These are phyloP conservation scores for Jaculus jaculus DNA, from an alignment of 2,113 vertebrate genomes.

Conservation along the genomic window DNA sequence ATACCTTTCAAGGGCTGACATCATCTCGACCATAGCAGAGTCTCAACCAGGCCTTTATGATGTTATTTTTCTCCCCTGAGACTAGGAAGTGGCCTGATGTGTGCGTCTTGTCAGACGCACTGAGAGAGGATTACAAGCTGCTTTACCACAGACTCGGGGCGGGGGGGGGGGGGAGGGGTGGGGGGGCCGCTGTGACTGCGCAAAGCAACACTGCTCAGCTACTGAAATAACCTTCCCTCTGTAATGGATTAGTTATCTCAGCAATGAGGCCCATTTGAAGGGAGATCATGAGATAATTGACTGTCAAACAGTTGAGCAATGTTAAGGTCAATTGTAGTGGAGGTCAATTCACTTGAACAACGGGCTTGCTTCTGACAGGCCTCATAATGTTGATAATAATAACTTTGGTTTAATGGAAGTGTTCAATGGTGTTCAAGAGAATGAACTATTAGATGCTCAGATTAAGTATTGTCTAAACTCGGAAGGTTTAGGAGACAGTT, in stretches of 20 bases:
- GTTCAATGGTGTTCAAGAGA: slow-evolving; percentile 76
- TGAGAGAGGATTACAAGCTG: slow-evolving; percentile 36
- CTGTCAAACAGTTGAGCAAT: slow-evolving; percentile 85
- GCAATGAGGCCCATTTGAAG: slow-evolving; percentile 81
- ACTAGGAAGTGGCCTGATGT: not conserved
- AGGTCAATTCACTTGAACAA: slow-evolving; percentile 85
- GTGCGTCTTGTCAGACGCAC: slow-evolving; percentile 54
- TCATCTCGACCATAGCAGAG: slow-evolving; percentile 7
- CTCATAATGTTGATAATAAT: slow-evolving; percentile 83
- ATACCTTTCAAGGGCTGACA: slow-evolving; percentile 39
- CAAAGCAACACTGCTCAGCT: slow-evolving; percentile 76
- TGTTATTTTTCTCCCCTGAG: not conserved
- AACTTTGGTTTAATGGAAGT: slow-evolving; percentile 80
- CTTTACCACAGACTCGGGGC: slow-evolving; percentile 51
- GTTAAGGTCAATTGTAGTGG: slow-evolving; percentile 84
- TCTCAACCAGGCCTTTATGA: not conserved
- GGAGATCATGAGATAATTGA: slow-evolving; percentile 86
- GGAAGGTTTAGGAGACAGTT: slow-evolving; percentile 63
- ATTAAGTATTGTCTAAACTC: slow-evolving; percentile 78
- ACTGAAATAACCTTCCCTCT: slow-evolving; percentile 81
- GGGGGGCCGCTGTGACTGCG: not conserved
- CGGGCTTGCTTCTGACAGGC: slow-evolving; percentile 79
- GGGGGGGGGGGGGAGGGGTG: too few species aligned
- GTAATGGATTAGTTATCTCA: slow-evolving; percentile 85
- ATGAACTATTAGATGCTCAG: slow-evolving; percentile 78